Conservation (phyloP, 2,113 vertebrate species). For the Notarius lentiginosus region DNA sequence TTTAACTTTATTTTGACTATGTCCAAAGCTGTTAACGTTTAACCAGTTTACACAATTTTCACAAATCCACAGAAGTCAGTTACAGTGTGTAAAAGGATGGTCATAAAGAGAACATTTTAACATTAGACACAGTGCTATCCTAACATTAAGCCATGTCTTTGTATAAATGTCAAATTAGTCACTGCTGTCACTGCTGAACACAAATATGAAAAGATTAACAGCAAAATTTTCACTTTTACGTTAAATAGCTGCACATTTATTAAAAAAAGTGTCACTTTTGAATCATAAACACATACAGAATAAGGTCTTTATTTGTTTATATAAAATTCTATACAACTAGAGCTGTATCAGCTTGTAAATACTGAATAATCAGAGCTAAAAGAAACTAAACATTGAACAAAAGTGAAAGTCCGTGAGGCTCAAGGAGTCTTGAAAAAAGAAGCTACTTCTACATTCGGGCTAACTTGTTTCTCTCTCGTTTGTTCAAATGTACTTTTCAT, state of each 20-base stretch:
- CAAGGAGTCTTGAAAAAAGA: neutral
- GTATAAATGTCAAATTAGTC: constrained; percentile 56
- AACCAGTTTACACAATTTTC: constrained; percentile 66
- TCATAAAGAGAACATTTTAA: constrained; percentile 65
- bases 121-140: constrained; percentile 55
- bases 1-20: constrained; percentile 70
- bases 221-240: neutral
- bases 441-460: neutral
- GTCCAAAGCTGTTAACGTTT: constrained; percentile 58
- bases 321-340: neutral
- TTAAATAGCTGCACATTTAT: neutral
- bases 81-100: constrained; percentile 64
- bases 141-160: constrained; percentile 54
- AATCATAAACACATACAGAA: neutral
- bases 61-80: constrained; percentile 73
- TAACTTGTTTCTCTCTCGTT: neutral
- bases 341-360: neutral
- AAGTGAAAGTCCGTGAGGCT: neutral
- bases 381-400: neutral
- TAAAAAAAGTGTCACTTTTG: neutral
- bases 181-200: constrained; percentile 58
- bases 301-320: neutral
- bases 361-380: neutral
- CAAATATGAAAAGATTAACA: constrained; percentile 58
- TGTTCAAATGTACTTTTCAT: neutral